Conservation (phyloP, 2,888 invertebrate genomes). For the Fragum whitleyi region DNA sequence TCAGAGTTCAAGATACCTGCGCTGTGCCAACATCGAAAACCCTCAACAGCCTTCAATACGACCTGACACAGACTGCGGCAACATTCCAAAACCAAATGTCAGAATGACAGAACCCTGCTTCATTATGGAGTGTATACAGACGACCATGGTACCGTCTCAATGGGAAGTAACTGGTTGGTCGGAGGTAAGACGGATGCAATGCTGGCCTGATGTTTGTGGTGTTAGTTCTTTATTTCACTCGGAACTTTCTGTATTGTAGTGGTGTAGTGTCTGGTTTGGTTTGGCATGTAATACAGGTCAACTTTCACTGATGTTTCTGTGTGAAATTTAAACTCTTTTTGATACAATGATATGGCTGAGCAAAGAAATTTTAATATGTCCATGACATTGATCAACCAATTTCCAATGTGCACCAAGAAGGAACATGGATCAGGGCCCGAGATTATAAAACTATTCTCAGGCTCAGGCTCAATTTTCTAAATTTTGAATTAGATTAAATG, state of each 20-base stretch:
- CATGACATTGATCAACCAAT: too few relatives aligned
- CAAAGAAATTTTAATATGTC: too few relatives aligned
- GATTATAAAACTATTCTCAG: too few relatives aligned
- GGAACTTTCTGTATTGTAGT: neutral
- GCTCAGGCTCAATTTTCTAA: too few relatives aligned
- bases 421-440: too few relatives aligned
- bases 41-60: conserved; percentile 58
- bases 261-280: neutral
- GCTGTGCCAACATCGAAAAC: conserved; percentile 64
- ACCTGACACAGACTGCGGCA: conserved; percentile 58
- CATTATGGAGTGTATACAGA: conserved; percentile 64
- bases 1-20: conserved; percentile 65
- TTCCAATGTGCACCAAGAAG: too few relatives aligned
- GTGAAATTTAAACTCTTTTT: too few relatives aligned
- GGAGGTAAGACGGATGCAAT: conserved; percentile 64
- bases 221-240: conserved; percentile 2
- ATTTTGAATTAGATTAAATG: too few relatives aligned
- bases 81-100: conserved; percentile 65
- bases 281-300: neutral
- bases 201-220: neutral
- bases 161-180: conserved; percentile 71
- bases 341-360: too few relatives aligned
- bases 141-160: conserved; percentile 35
- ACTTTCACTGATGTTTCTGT: neutral
- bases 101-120: conserved; percentile 66